Percentiles rank a stretch among this genome's conserved stretches.
Evolutionary conservation across 2,888 invertebrate species (phyloP).

Genomic region (Ophion costatus): DNA sequence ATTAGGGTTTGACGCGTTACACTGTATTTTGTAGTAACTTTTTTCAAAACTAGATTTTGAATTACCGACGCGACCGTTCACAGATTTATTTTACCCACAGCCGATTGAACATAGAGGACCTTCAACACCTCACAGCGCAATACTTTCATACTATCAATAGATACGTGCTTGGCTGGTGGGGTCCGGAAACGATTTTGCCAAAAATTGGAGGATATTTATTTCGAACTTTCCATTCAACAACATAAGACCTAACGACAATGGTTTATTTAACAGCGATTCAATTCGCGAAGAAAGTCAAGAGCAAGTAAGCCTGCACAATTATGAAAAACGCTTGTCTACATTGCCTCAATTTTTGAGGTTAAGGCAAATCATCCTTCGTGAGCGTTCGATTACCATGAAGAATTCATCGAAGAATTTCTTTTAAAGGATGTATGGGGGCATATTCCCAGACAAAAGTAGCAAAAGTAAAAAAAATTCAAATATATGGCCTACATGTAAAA

Average conservation of each 20-base stretch:
- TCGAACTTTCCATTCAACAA: background rate
- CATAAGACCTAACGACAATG: slow-evolving; percentile 26
- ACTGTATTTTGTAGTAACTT: too few species aligned
- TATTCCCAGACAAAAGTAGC: too few species aligned
- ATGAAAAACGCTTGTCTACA: background rate
- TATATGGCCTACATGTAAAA: too few species aligned
- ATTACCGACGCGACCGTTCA: background rate
- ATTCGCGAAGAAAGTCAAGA: slow-evolving; percentile 88
- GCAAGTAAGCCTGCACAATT: slow-evolving; percentile 87
- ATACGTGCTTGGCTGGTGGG: background rate
- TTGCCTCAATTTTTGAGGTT: slow-evolving; percentile 12
- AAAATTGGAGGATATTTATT: background rate
- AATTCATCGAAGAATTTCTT: too few species aligned
- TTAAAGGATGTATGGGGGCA: too few species aligned
- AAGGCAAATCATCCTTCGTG: background rate
- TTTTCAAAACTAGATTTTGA: too few species aligned
- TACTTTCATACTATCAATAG: background rate
- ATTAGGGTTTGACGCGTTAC: too few species aligned
- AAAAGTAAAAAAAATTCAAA: too few species aligned
- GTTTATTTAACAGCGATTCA: slow-evolving; percentile 90
- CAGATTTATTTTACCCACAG: background rate
- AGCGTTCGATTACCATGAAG: too few species aligned
- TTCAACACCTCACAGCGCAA: background rate
- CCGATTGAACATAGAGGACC: background rate
- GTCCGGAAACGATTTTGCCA: background rate